Evolutionary conservation across 2,797 vertebrate species (phyloP).

Genomic region (Mareca strepera): DNA sequence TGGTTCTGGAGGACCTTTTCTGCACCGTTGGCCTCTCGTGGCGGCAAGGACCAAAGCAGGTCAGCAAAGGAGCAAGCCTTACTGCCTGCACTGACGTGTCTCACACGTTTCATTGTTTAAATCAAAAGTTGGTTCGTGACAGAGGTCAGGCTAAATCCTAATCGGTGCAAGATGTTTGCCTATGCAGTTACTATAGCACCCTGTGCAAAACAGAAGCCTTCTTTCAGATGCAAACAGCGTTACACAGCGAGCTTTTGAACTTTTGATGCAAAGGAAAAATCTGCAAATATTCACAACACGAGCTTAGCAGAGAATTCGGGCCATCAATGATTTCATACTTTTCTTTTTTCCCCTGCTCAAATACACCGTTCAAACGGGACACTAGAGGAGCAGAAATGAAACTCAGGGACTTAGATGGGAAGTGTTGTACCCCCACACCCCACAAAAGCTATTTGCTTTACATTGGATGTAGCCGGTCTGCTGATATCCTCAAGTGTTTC

Average conservation of each 20-base stretch:
- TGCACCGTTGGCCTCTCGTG: neutral
- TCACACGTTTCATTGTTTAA: neutral
- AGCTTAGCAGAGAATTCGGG: neutral
- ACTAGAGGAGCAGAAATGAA: neutral
- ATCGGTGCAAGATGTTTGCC: neutral
- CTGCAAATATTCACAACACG: neutral
- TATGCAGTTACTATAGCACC: neutral
- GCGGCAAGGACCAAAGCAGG: neutral
- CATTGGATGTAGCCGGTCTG: neutral
- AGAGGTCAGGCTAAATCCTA: constrained; percentile 42
- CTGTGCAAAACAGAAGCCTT: neutral
- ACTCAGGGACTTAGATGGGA: neutral
- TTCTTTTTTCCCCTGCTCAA: neutral
- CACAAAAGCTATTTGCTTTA: neutral
- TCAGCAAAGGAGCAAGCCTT: neutral
- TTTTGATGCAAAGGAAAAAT: neutral
- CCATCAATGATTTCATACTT: neutral
- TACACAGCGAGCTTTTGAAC: neutral
- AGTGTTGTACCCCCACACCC: neutral
- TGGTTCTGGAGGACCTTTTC: neutral
- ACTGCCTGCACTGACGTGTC: neutral
- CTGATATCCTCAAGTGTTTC: neutral
- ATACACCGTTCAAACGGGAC: neutral
- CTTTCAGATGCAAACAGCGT: neutral
- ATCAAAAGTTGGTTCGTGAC: neutral